Base-by-base conservation (phyloP, 1,140 invertebrate genomes). In the Diorhabda carinulata region DNA sequence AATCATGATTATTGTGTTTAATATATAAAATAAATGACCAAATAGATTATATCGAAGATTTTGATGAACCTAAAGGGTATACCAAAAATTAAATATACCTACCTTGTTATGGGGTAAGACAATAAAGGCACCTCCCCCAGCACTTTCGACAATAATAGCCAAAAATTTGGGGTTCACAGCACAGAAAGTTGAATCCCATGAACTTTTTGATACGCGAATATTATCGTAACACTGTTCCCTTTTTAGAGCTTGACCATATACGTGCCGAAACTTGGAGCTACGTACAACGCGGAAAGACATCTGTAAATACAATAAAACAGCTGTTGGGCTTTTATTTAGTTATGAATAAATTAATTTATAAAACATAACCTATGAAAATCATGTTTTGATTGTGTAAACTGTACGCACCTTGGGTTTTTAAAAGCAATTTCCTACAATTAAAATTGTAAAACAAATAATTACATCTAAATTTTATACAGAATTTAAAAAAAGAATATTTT, bases 141-240 rank as follows among this genome's bases (percentile, higher is more conserved):
- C 97, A 60, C 96, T 97, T 83, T 99, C 98, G 63, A 98, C 97
- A 81, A 99, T 98, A 78, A 99, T 95, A 68, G 98, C 98, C 74
- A 99, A 85, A 84, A 98, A 99, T 84, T 99, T 99, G 25, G 98
- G 97, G 85, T 99, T 99, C 72, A 99, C 97, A 72, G 94, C 93
- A 87, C 97, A 99, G 82, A 98, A 99, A 67, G 95, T 97, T 60
- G 96, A 97, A 83, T 99, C 98, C 95, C 96, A 98, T 57, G 95
- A 97, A 80, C 93, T 97, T 83, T 98, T 98, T 25, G 97, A 98
- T 59, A 99, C 96, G 78, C 97, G 87, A 80, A 99, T 96, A 83
- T 98, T 98, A 84, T 99, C 97, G 85, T 98, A 99, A 84, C 98
- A 99, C 85, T 98, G 93, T 82, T 99, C 97, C 80, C 95, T 88